Conservation (phyloP, 2,113 vertebrate species). For the Caloenas nicobarica region DNA sequence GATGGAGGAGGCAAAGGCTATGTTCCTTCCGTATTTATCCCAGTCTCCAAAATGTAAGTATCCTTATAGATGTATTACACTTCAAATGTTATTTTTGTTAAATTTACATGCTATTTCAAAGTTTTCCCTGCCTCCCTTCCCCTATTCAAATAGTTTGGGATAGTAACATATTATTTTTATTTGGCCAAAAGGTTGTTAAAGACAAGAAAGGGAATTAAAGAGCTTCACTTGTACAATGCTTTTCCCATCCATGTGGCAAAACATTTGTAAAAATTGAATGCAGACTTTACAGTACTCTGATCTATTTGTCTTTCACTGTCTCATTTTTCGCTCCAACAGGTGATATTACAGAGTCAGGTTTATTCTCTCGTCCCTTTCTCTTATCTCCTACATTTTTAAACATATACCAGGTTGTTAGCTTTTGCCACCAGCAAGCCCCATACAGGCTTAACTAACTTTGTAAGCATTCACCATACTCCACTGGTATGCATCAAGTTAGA, state of each 20-base stretch:
- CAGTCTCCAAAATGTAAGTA: slow-evolving; percentile 94
- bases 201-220: background rate
- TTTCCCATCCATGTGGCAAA: background rate
- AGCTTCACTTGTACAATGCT: background rate
- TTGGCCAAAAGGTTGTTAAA: background rate
- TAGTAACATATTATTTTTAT: background rate
- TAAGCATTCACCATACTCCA: background rate
- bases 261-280: background rate
- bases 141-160: background rate
- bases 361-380: background rate
- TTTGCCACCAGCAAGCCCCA: background rate
- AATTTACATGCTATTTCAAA: background rate
- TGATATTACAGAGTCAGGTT: background rate
- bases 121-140: background rate
- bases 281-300: background rate
- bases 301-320: background rate
- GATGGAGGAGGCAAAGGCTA: slow-evolving; percentile 84
- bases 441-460: background rate
- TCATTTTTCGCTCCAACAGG: background rate
- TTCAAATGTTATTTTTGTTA: background rate
- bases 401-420: background rate
- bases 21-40: slow-evolving; percentile 89
- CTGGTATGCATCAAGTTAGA: background rate
- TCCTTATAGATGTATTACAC: background rate
- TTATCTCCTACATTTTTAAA: background rate